Percentiles rank a stretch among this genome's conserved stretches.
Evolutionary conservation across 2,797 vertebrate species (phyloP).

Genomic region (Myotis myotis): DNA sequence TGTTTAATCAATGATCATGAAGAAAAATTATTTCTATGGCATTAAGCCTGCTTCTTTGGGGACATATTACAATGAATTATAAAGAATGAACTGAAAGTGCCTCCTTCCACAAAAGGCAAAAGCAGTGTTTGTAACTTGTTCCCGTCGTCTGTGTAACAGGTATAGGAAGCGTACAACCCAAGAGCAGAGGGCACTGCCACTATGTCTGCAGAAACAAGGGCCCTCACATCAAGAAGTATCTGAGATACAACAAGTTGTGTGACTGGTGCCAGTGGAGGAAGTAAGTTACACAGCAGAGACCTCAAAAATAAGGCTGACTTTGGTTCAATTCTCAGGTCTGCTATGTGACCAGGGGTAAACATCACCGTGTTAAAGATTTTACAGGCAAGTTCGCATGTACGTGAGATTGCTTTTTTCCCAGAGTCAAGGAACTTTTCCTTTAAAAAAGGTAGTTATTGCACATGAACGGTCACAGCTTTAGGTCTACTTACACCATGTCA

Average conservation of each 20-base stretch:
- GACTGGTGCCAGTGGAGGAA: neutral
- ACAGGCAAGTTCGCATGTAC: neutral
- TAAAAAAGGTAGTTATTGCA: conserved; percentile 11
- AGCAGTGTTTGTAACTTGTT: neutral
- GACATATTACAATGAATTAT: neutral
- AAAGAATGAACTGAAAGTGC: neutral
- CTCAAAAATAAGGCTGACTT: neutral
- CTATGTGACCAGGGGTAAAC: rapidly evolving
- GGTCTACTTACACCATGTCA: neutral
- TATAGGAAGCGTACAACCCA: neutral
- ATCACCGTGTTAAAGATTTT: neutral
- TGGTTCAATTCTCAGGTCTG: neutral
- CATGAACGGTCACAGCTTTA: conserved; percentile 10
- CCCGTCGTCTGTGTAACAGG: neutral
- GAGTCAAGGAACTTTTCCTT: neutral
- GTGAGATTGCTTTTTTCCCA: neutral
- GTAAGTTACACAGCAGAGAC: neutral
- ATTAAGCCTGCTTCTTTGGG: neutral
- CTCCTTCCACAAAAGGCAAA: neutral
- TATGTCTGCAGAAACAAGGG: neutral
- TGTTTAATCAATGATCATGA: neutral
- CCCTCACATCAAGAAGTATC: neutral
- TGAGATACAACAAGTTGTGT: neutral
- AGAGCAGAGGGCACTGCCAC: neutral
- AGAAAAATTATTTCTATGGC: conserved; percentile 1